Evolutionary conservation across 2,113 vertebrate genomes (phyloP).

Genomic region (Cyphotilapia sp.): DNA sequence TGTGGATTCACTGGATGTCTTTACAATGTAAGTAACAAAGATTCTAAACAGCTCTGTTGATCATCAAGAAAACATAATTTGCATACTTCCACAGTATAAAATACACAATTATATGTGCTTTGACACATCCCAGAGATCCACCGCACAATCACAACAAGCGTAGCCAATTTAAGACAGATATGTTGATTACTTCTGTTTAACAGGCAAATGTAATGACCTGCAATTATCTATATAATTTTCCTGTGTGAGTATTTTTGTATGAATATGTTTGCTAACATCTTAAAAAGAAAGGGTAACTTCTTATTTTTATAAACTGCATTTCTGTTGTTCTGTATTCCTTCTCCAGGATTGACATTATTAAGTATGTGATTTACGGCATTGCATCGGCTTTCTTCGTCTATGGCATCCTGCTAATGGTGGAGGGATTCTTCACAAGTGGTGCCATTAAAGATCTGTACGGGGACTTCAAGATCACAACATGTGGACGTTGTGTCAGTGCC

Average conservation of each 20-base stretch:
- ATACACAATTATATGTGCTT: neutral
- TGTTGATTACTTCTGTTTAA: neutral
- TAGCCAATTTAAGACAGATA: neutral
- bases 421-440: slow-evolving; percentile 98
- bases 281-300: neutral
- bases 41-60: accelerated
- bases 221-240: neutral
- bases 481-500: slow-evolving; percentile 94
- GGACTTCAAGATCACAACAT: slow-evolving; percentile 99
- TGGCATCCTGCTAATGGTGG: slow-evolving; percentile 98
- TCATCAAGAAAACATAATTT: neutral
- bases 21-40: slow-evolving; percentile 85
- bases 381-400: slow-evolving; percentile 98
- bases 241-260: neutral
- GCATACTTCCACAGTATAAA: neutral
- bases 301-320: neutral
- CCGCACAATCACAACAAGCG: neutral
- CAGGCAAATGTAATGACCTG: neutral
- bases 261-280: neutral
- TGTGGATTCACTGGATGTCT: slow-evolving; percentile 89
- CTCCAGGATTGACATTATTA: slow-evolving; percentile 94
- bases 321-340: neutral
- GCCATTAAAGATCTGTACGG: slow-evolving; percentile 98
- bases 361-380: slow-evolving; percentile 97
- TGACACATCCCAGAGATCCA: neutral